Conservation (phyloP, 2,113 vertebrate species). For the Chionomys nivalis region DNA sequence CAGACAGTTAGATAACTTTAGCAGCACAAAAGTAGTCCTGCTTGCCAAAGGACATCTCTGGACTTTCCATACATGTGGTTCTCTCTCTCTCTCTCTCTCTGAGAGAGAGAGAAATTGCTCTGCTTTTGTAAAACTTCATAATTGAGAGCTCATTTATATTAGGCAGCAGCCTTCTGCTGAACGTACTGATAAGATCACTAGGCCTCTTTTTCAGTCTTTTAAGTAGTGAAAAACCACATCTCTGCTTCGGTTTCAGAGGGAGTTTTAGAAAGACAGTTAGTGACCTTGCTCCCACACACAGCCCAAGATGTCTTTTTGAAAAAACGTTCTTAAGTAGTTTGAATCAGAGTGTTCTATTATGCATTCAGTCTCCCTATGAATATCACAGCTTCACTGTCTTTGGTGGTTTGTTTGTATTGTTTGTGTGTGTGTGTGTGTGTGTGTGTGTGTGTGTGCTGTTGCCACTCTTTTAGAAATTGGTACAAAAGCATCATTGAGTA, state of each 20-base stretch:
- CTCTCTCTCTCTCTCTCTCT: background rate
- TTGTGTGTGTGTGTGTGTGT: too few species aligned
- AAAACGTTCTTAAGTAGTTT: background rate
- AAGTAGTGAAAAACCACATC: background rate
- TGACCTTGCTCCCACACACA: background rate
- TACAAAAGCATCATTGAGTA: background rate
- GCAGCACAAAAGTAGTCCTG: slow-evolving; percentile 5
- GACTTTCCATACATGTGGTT: background rate
- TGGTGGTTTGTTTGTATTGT: background rate
- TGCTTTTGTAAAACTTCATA: background rate
- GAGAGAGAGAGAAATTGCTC: background rate
- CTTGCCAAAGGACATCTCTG: background rate
- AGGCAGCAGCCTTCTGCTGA: background rate
- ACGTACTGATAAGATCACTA: background rate
- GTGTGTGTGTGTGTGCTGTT: too few species aligned
- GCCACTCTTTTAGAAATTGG: background rate
- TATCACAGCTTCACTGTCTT: background rate
- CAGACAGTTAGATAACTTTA: background rate
- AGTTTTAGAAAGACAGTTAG: background rate
- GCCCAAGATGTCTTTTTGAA: background rate
- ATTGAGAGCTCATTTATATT: background rate
- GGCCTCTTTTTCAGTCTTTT: background rate
- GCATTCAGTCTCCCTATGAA: background rate
- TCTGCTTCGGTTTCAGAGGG: background rate
- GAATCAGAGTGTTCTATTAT: background rate